A percentile compares a stretch with the other conserved stretches of the same genome.
These are phyloP conservation scores for Bellardia pandia DNA, from an alignment of 2,888 invertebrate species.

Conservation along the genomic window DNA sequence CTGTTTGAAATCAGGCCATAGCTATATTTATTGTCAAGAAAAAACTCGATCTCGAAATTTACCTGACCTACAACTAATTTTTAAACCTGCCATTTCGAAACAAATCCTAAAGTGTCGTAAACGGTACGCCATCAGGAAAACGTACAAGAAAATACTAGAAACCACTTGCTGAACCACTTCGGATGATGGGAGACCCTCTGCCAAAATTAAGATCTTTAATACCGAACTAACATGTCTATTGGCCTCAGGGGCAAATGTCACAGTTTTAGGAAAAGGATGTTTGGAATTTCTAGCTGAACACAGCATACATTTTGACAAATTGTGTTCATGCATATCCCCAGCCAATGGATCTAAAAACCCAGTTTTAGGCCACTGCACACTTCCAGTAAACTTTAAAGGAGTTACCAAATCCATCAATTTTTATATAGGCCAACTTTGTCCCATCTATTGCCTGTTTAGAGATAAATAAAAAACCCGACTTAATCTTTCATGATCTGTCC, in stretches of 20 bases:
- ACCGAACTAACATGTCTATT: background rate
- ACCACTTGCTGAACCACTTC: no score
- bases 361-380: background rate
- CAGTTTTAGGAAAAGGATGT: background rate
- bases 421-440: conserved; percentile 2
- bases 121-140: no score
- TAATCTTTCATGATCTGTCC: background rate
- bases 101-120: no score
- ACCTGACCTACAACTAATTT: no score
- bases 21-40: background rate
- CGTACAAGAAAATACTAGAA: no score
- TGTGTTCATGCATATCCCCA: background rate
- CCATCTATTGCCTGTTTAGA: background rate
- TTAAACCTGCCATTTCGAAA: no score
- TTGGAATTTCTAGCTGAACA: background rate
- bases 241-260: background rate
- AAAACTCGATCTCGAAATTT: no score
- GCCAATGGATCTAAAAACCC: background rate
- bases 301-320: background rate
- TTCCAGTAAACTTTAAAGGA: background rate
- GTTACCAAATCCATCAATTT: background rate
- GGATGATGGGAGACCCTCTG: no score
- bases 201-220: no score
- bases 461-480: background rate
- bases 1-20: no score